These are phyloP conservation scores for Drosophila repletoides DNA, from an alignment of 1,140 invertebrate species.

Conservation along the genomic window DNA sequence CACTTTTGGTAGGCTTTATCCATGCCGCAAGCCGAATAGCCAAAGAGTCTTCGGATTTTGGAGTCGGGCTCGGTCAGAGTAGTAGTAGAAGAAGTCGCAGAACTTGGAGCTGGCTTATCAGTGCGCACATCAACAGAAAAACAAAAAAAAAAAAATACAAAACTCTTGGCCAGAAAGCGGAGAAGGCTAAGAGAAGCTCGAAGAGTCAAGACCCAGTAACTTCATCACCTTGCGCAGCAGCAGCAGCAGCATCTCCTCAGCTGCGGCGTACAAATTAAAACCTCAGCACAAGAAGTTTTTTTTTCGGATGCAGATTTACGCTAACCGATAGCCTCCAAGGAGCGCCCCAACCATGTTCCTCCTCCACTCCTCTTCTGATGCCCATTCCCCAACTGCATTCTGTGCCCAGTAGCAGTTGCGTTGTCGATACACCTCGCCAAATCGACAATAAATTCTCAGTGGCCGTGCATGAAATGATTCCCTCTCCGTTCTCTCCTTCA, in stretches of 20 bases:
- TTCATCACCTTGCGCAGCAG: constrained; percentile 61
- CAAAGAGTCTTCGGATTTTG: constrained; percentile 3
- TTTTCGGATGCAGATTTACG: constrained; percentile 67
- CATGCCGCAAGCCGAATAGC: constrained; percentile 57
- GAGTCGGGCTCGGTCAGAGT: constrained; percentile 2
- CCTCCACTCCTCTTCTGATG: neutral
- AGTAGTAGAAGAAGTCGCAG: constrained; percentile 14
- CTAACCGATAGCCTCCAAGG: constrained; percentile 55
- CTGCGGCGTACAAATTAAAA: constrained; percentile 74
- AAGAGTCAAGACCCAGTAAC: constrained; percentile 48
- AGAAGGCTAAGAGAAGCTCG: constrained; percentile 18
- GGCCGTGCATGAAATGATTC: constrained; percentile 60
- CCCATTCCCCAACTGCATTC: constrained; percentile 22
- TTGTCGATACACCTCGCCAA: constrained; percentile 81
- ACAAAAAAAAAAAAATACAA: too few relatives aligned
- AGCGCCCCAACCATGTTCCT: constrained; percentile 27
- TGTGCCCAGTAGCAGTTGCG: constrained; percentile 82
- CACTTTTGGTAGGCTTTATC: constrained; percentile 75
- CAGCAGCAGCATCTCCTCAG: constrained; percentile 8
- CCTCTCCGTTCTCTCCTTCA: neutral
- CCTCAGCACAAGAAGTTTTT: constrained; percentile 61
- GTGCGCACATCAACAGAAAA: constrained; percentile 66
- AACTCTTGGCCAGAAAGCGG: constrained; percentile 48
- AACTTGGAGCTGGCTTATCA: constrained; percentile 57
- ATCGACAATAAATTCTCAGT: constrained; percentile 82